These are phyloP conservation scores for Agonopterix alstromeriana DNA, from an alignment of 2,888 invertebrate genomes.

Conservation along the genomic window DNA sequence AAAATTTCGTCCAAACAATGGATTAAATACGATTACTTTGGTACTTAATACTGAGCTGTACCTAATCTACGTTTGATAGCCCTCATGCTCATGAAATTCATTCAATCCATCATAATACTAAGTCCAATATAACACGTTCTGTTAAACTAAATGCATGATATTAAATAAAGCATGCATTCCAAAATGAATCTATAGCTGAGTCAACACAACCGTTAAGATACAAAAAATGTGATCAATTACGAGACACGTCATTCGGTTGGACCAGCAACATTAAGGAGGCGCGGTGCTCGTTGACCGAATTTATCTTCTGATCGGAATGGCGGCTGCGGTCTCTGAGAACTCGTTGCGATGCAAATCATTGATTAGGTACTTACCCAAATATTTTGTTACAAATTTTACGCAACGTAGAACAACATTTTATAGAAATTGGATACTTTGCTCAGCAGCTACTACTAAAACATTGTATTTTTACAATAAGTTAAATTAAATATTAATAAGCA, in stretches of 20 bases:
- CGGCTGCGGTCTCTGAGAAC: conserved; percentile 19
- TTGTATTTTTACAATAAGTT: neutral
- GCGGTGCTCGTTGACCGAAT: conserved; percentile 45
- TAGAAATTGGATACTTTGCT: too few relatives aligned
- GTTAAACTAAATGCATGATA: too few relatives aligned
- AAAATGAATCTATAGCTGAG: too few relatives aligned
- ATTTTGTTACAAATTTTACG: conserved; percentile 21
- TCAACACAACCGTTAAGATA: conserved; percentile 10
- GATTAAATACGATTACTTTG: too few relatives aligned
- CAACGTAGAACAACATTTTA: neutral
- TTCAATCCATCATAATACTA: too few relatives aligned
- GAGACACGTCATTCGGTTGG: conserved; percentile 37
- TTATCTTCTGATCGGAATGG: conserved; percentile 35
- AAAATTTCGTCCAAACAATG: too few relatives aligned
- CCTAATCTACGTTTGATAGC: conserved; percentile 1
- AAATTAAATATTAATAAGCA: neutral
- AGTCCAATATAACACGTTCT: too few relatives aligned
- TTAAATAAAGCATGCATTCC: too few relatives aligned
- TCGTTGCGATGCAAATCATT: conserved; percentile 29
- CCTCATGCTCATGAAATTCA: neutral
- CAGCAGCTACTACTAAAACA: too few relatives aligned
- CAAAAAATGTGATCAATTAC: conserved; percentile 36
- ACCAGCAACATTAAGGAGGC: conserved; percentile 29
- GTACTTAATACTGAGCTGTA: neutral
- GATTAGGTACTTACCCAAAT: conserved; percentile 27